Percentiles rank a stretch among this genome's conserved stretches.
Conservation (phyloP, 2,888 invertebrate genomes). For the Diploptera punctata region DNA sequence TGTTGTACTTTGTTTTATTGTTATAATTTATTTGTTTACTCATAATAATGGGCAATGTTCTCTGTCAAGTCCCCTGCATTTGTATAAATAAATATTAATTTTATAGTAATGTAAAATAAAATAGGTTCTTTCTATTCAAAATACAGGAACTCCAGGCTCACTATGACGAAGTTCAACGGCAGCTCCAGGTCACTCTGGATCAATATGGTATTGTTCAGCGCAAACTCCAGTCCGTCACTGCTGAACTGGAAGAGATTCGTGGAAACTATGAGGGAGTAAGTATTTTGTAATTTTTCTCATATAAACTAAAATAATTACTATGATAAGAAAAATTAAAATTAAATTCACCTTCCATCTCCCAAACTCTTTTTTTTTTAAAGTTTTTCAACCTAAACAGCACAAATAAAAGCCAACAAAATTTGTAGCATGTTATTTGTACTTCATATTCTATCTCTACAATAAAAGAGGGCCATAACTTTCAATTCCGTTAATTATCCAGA, state of each 20-base stretch:
- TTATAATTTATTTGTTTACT: no score
- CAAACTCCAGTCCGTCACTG: constrained; percentile 88
- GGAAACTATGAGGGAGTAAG: constrained; percentile 84
- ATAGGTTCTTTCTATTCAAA: no score
- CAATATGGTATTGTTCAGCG: constrained; percentile 91
- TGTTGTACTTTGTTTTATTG: no score
- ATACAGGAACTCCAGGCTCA: constrained; percentile 88
- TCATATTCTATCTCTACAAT: no score
- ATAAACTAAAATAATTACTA: neutral
- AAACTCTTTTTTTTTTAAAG: neutral
- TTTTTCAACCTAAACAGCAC: neutral
- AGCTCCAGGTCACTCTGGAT: constrained; percentile 93
- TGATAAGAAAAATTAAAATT: neutral
- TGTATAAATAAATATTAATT: no score
- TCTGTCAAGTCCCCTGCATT: no score
- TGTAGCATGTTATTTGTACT: neutral
- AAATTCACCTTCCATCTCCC: neutral
- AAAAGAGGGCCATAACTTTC: no score
- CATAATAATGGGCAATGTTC: no score
- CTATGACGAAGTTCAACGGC: constrained; percentile 96
- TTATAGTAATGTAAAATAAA: no score
- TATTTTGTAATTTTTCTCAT: no score
- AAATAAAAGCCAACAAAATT: neutral
- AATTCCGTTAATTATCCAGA: no score
- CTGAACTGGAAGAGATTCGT: constrained; percentile 95